These are phyloP conservation scores for Gymnarchus niloticus DNA, from an alignment of 2,113 vertebrate genomes.

Conservation along the genomic window DNA sequence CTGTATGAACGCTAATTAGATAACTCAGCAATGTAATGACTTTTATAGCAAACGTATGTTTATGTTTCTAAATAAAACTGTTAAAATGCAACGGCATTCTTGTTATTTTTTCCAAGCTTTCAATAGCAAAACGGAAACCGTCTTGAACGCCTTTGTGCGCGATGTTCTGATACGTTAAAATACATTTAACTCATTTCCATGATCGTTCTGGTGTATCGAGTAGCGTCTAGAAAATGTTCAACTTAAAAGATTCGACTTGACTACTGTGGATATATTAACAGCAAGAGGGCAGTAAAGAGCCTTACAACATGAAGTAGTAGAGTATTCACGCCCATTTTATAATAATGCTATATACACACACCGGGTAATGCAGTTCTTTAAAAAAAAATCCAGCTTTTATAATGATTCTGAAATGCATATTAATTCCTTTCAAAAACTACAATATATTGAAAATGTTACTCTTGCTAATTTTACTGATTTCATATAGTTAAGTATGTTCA, in stretches of 20 bases:
- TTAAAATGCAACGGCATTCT: conserved; percentile 46
- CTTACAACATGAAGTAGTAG: neutral
- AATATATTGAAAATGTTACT: neutral
- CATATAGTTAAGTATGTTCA: neutral
- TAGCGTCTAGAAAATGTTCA: neutral
- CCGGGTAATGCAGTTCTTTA: neutral
- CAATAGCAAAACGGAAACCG: neutral
- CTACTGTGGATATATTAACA: neutral
- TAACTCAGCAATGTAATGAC: conserved; percentile 71
- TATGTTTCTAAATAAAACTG: conserved; percentile 88
- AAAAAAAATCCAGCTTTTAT: neutral
- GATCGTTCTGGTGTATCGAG: neutral
- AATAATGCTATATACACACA: neutral
- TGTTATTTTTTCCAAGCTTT: neutral
- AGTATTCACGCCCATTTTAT: neutral
- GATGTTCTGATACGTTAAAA: conserved; percentile 37
- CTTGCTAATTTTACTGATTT: neutral
- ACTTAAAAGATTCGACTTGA: neutral
- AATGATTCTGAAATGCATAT: neutral
- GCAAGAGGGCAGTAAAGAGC: neutral
- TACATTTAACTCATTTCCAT: neutral
- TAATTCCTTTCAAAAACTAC: neutral
- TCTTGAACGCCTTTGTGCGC: conserved; percentile 33
- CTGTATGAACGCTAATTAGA: conserved; percentile 72
- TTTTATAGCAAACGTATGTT: conserved; percentile 96